Evolutionary conservation across 2,113 vertebrate genomes (phyloP), one percentile per base, ranked within the genome.

Genomic region (Scartelaos histophorus): DNA sequence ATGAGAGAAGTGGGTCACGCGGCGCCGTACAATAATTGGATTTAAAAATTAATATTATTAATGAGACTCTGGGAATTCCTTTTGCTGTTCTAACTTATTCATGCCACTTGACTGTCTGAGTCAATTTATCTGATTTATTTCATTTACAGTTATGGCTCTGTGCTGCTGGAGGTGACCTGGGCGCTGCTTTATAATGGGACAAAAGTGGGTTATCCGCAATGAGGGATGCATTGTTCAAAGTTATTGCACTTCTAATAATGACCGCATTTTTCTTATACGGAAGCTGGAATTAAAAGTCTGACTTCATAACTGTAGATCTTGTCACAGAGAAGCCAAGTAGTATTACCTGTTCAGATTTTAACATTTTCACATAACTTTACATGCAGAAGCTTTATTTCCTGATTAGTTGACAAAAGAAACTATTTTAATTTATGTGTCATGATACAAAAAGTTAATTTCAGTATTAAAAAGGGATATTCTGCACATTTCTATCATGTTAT

Each of bases 1-100:
- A 89, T 81, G 72, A 66, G 78, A 81, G 92, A 92, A 90, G 34
- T 93, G 77, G 92, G 93, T 93, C 92, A 93, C 45, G 43, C 88
- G 88, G 79, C 60, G 72, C 85, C 73, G 74, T 85, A 77, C 77
- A 86, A 90, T 93, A 92, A 93, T 92, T 93, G 88, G 82, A 89
- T 93, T 92, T 91, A 93, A 93, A 91, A 91, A 93, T 93, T 91
- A 82, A 92, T 86, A 85, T 71, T 85, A 92, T 92, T 90, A 93
- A 93, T 93, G 89, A 85, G 82, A 82, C 74, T 57, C 22, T 12
- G 82, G 86, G 89, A 83, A 86, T 91, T 88, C 74, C 83, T 88
- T 64, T 91, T 90, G 84, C 90, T 89, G 88, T 83, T 34, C 66
- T 86, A 74, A 89, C 87, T 91, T 90, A 90, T 92, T 93, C 82